Percentiles rank a stretch among this genome's conserved stretches.
Evolutionary conservation across 2,888 invertebrate genomes (phyloP).

Genomic region (Prenolepis imparis): DNA sequence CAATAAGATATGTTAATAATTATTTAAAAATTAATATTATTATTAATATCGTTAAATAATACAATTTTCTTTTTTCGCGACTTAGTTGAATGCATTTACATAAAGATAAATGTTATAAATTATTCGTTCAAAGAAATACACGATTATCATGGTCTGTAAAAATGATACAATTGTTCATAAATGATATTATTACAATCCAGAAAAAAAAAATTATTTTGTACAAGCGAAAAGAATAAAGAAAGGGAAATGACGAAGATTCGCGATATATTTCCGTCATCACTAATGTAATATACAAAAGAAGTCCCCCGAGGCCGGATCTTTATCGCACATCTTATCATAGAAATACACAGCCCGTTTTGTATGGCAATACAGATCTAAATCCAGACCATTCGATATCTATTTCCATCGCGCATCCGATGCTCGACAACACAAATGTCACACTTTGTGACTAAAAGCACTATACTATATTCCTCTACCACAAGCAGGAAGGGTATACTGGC

Average conservation of each 20-base stretch:
- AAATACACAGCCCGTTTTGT: neutral
- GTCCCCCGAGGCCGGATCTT: neutral
- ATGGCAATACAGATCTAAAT: slow-evolving; percentile 60
- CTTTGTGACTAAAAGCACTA: slow-evolving; percentile 39
- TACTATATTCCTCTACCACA: slow-evolving; percentile 30
- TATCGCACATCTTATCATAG: slow-evolving; percentile 20
- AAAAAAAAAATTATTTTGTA: neutral
- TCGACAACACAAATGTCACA: slow-evolving; percentile 62
- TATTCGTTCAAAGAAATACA: neutral
- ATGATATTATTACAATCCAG: neutral
- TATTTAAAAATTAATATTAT: slow-evolving; percentile 6
- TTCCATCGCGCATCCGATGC: slow-evolving; percentile 52
- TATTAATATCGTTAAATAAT: neutral
- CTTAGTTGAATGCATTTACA: neutral
- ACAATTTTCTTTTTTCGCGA: neutral
- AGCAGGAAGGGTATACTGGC: slow-evolving; percentile 50
- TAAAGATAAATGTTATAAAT: neutral
- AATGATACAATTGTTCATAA: neutral
- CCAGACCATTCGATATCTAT: slow-evolving; percentile 60
- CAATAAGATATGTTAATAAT: neutral
- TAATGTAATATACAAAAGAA: neutral
- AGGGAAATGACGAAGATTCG: neutral
- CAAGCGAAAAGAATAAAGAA: neutral
- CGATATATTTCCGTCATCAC: neutral
- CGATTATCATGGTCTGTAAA: neutral